Evolutionary conservation across 2,113 vertebrate species (phyloP), one percentile per base, ranked within the genome.

Genomic region (Pterophyllum scalare): DNA sequence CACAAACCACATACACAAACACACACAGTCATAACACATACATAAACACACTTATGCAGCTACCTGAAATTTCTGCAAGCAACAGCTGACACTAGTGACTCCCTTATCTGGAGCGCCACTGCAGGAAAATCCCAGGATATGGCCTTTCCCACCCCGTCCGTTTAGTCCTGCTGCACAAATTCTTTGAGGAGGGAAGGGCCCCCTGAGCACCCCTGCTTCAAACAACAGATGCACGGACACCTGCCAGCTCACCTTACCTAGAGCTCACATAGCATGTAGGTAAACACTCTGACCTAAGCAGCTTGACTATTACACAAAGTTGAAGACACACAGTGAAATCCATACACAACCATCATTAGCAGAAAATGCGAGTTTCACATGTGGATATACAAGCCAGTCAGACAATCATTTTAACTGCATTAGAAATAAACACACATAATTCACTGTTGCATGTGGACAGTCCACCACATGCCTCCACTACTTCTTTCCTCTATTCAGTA

Each of bases 121-220:
- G 70, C 91, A 93, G 94, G 91, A 95, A 95, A 91, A 92, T 89
- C 90, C 89, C 88, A 93, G 94, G 93, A 95, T 93, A 77, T 82
- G 87, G 91, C 93, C 91, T 89, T 92, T 91, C 87, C 88, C 91
- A 75, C 40, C 79, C 80, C 33, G 87, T 82, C 86, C n/a, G 79
- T 83, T 74, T 86, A 81, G 91, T 88, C 85, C 90, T 89, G 93
- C 94, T 92, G 94, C 94, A 87, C 93, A 94, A 89, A 64, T 28
- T 77, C 67, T 88, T 84, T 26, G 62, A 86, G 82, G 60, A 85
- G 83, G 80, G 77, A 86, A 79, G 33, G 70, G 82, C 80, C 46
- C 70, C 65, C 74, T 20, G 15, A 31, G 72, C 57, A 67, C 86
- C 62, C 65, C 78, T 75, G 26, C 67, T 26, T 70, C 13, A 19